Evolutionary conservation across 2,797 vertebrate genomes (phyloP), one percentile per base, ranked within the genome.

Genomic region (Florisuga fusca): DNA sequence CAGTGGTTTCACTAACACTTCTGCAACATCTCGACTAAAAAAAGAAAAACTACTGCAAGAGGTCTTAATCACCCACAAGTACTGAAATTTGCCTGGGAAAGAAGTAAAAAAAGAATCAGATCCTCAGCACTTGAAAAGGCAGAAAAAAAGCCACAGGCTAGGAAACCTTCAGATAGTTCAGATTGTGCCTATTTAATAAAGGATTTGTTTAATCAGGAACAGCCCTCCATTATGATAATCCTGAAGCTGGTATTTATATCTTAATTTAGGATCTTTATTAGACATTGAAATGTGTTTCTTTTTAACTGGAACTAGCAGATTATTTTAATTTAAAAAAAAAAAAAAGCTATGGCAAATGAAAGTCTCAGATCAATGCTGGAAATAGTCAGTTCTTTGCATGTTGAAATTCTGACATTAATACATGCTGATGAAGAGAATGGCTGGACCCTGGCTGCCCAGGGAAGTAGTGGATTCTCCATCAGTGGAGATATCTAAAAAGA

Each of bases 1-100:
- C 80, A 51, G 46, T 41, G 38, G 31, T 74, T 95, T 76, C 7
- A 3, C 36, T 88, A 91, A 90, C 43, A 75, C n/a, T 92, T 93
- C 53, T 84, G 45, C 54, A 88, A 82, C 46, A 85, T 38, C 38
- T 88, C 10, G 1, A 91, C 72, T 58, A 46, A 84, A 78, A 26
- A 85, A 25, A 74, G 14, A 80, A 64, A 75, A 55, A 38, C 41
- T 26, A 67, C 29, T 62, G 20, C 20, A 77, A 75, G 45, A 81
- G 23, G 36, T 36, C 54, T 84, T 80, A 69, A 72, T 89, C 61
- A 75, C 26, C 4, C 51, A 55, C 41, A 48, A 38, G 43, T 77
- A 75, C 38, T 31, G 29, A 94, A 92, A 79, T 19, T 15, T 67
- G 31, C 12, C 48, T 79, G 62, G 27, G 48, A 90, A 95, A 90